Evolutionary conservation across 2,113 vertebrate genomes (phyloP).

Genomic region (Upupa epops): DNA sequence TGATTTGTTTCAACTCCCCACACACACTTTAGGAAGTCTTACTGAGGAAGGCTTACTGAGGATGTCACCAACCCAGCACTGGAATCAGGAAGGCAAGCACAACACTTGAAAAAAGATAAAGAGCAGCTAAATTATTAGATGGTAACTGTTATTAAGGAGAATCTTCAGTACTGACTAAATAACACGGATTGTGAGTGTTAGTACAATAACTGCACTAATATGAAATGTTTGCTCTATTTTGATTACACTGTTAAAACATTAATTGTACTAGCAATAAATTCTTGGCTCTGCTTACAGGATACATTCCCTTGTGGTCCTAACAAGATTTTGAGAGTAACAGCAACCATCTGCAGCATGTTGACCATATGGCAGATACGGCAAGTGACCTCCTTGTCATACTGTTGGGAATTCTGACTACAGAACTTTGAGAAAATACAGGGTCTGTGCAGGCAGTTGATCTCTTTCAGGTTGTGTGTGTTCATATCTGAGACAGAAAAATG

Average conservation of each 20-base stretch:
- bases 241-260: background rate
- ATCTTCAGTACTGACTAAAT: background rate
- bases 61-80: background rate
- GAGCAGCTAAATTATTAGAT: background rate
- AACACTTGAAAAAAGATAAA: background rate
- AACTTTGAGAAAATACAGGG: background rate
- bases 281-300: background rate
- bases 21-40: background rate
- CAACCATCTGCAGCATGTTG: background rate
- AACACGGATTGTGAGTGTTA: background rate
- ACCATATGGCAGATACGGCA: constrained; percentile 30
- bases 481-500: background rate
- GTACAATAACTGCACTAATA: background rate
- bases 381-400: constrained; percentile 33
- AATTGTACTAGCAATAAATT: background rate
- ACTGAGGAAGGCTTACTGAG: background rate
- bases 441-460: background rate
- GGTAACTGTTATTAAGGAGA: background rate
- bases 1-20: background rate
- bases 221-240: background rate
- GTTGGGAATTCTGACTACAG: background rate
- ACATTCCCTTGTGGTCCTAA: background rate
- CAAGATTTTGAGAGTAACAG: background rate
- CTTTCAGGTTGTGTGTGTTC: background rate
- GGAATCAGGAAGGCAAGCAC: background rate